These are phyloP conservation scores for Chlorops oryzae DNA, from an alignment of 1,140 invertebrate species.

Conservation along the genomic window DNA sequence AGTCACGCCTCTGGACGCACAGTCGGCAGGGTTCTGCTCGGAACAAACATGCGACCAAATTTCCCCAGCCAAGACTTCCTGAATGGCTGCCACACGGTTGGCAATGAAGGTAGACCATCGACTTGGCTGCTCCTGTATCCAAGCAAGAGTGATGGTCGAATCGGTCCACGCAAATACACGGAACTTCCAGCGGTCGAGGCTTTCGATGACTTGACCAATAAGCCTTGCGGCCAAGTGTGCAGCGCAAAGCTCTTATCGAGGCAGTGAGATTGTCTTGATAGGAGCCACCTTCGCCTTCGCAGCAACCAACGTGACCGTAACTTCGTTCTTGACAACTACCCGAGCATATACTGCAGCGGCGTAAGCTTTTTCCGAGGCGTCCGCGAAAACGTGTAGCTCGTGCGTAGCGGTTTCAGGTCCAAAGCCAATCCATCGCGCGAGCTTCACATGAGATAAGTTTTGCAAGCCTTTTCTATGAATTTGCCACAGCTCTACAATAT, in stretches of 20 bases:
- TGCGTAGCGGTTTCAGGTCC: not conserved
- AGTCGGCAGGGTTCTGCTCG: slow-evolving; percentile 6
- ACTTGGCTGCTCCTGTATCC: slow-evolving; percentile 26
- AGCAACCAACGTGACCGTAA: slow-evolving; percentile 2
- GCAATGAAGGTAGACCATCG: slow-evolving; percentile 41
- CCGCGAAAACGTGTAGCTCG: slow-evolving; percentile 34
- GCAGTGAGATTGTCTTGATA: slow-evolving; percentile 1
- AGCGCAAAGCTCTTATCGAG: not conserved
- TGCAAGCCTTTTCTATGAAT: not conserved
- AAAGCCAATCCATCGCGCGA: slow-evolving; percentile 18
- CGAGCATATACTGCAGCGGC: slow-evolving; percentile 29
- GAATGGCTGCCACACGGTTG: slow-evolving; percentile 37
- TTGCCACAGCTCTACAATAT: slow-evolving; percentile 25
- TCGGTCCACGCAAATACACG: slow-evolving; percentile 25
- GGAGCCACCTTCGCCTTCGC: slow-evolving; percentile 12
- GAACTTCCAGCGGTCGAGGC: not conserved
- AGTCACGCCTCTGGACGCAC: slow-evolving; percentile 5
- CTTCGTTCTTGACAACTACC: not conserved
- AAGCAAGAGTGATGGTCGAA: slow-evolving; percentile 32
- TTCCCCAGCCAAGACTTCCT: slow-evolving; percentile 12
- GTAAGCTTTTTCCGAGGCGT: slow-evolving; percentile 30
- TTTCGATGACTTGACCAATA: not conserved
- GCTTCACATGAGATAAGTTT: slow-evolving; percentile 10
- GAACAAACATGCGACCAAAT: slow-evolving; percentile 28
- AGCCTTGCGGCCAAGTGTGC: not conserved